Evolutionary conservation across 2,113 vertebrate species (phyloP).

Genomic region (Arizona elegans): DNA sequence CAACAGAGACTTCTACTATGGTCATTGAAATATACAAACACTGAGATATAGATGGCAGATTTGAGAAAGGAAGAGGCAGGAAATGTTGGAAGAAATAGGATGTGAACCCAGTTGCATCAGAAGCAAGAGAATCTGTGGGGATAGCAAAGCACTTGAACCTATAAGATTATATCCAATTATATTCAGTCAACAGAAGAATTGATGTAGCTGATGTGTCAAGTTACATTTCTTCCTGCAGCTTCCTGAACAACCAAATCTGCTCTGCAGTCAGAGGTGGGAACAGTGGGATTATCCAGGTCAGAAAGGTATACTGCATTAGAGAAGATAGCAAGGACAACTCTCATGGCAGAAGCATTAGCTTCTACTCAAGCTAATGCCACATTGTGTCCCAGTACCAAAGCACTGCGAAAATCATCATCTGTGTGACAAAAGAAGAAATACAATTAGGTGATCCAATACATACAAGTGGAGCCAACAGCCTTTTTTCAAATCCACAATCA

Average conservation of each 20-base stretch:
- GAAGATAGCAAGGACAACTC: background rate
- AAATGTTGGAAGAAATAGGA: background rate
- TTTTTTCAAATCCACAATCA: background rate
- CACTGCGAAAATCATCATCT: background rate
- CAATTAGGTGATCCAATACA: background rate
- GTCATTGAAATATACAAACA: background rate
- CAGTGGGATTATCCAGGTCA: background rate
- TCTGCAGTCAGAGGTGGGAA: background rate
- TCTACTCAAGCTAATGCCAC: background rate
- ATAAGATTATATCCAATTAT: background rate
- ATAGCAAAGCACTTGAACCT: background rate
- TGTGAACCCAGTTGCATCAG: background rate
- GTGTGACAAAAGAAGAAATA: background rate
- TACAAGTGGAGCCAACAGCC: background rate
- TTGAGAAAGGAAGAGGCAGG: background rate
- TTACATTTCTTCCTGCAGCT: background rate
- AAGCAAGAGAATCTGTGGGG: background rate
- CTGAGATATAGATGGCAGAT: background rate
- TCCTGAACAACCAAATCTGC: background rate
- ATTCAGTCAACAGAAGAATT: background rate
- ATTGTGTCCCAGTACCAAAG: background rate
- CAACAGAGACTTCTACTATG: background rate
- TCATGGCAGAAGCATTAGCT: background rate
- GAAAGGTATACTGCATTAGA: background rate
- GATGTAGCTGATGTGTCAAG: background rate